Base-by-base conservation (phyloP, 2,797 vertebrate species). In the Australoheros facetus region DNA sequence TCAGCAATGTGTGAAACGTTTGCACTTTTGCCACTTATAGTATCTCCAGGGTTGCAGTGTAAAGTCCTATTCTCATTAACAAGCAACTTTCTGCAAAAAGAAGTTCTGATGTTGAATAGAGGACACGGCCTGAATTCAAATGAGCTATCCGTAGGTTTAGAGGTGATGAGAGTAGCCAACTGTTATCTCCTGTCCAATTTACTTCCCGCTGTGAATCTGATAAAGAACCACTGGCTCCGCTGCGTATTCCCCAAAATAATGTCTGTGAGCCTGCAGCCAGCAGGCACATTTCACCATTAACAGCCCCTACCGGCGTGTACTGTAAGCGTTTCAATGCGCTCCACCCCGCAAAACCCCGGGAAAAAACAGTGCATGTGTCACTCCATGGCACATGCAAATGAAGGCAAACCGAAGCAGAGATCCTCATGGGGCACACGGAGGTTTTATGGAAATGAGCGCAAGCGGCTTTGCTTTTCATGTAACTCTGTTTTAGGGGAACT, bases 381-480 rank as follows among this genome's bases (percentile, higher is more conserved):
- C 85, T 85, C 82, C 21, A 17, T 83, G 83, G 77, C 84, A 83
- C 73, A 91, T 92, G 90, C 86, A 92, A 93, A 92, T 92, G 80
- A 93, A 87, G 73, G 62, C 62, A 84, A 84, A 89, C 72, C 73
- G 54, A 91, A 89, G 81, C 75, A 30, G 13, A 78, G 79, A 88
- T 82, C 85, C 83, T 89, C 58, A 37, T 23, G 88, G 88, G 64
- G 75, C 76, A 64, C 81, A 54, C 55, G 45, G 84, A 80, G 85
- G 87, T 90, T 81, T 92, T 92, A 92, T 89, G 85, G 88, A 92
- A 93, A 93, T 93, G 51, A 90, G 92, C 90, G 84, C 57, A 82
- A 82, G 85, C 62, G 1, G 84, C 85, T 90, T 87, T 75, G 62
- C 81, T 48, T 86, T 83, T 79, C 73, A 51, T 79, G 74, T 78